phyloP scores from a whole-genome alignment of 2,113 vertebrate species.

The cattle (Bos taurus) region ARS-UCD2.0 NC_037329.1:51230501-51231000 shows the following conservation, averaged over 20 bases:
- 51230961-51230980: background rate
- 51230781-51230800: slow-evolving; percentile 48
- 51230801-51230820: slow-evolving; percentile 7
- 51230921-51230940: background rate
- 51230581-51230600: background rate
- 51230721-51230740: slow-evolving; percentile 41
- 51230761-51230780: slow-evolving; percentile 45
- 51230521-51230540: background rate
- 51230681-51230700: slow-evolving; percentile 47
- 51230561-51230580: background rate
- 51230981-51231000: slow-evolving; percentile 8
- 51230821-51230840: background rate
- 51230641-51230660: slow-evolving; percentile 51
- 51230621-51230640: background rate
- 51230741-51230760: slow-evolving; percentile 32
- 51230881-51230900: background rate
- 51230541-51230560: background rate
- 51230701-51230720: slow-evolving; percentile 46
- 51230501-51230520: background rate
- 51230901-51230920: background rate
- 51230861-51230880: slow-evolving; percentile 4
- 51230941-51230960: background rate
- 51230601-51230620: background rate
- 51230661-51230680: slow-evolving; percentile 47
- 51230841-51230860: background rate